These are phyloP conservation scores for Siphlonurus alternatus DNA, from an alignment of 2,888 invertebrate species.

Conservation along the genomic window DNA sequence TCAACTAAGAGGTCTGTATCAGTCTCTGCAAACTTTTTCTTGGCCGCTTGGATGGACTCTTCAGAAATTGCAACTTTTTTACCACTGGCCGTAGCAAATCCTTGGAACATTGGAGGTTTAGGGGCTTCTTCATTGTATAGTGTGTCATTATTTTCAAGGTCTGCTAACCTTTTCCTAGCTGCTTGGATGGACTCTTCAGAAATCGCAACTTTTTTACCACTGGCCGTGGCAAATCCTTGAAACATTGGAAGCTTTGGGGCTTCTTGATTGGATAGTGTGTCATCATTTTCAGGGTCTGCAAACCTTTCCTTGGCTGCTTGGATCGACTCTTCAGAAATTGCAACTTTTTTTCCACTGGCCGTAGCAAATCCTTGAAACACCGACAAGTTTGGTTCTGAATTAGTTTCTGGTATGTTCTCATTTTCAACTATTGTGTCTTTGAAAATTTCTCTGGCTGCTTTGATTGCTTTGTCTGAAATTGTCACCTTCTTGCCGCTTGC, in stretches of 20 bases:
- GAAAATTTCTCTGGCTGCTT: background rate
- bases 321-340: constrained; percentile 16
- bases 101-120: constrained; percentile 6
- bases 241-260: background rate
- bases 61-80: constrained; percentile 16
- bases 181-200: constrained; percentile 14
- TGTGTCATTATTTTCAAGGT: background rate
- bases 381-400: too few relatives aligned
- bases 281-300: constrained; percentile 18
- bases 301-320: constrained; percentile 13
- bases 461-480: background rate
- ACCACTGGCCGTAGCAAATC: constrained; percentile 18
- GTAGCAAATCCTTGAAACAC: constrained; percentile 20
- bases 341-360: constrained; percentile 19
- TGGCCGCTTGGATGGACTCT: constrained; percentile 13
- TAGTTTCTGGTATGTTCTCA: too few relatives aligned
- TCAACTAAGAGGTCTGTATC: background rate
- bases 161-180: constrained; percentile 10
- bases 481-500: background rate
- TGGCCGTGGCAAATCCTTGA: constrained; percentile 14
- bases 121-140: background rate
- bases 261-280: constrained; percentile 15
- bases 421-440: too few relatives aligned
- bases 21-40: constrained; percentile 6
- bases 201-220: constrained; percentile 17